phyloP scores from a whole-genome alignment of 2,113 vertebrate species.

The Lasiurus cinereus region DNA sequence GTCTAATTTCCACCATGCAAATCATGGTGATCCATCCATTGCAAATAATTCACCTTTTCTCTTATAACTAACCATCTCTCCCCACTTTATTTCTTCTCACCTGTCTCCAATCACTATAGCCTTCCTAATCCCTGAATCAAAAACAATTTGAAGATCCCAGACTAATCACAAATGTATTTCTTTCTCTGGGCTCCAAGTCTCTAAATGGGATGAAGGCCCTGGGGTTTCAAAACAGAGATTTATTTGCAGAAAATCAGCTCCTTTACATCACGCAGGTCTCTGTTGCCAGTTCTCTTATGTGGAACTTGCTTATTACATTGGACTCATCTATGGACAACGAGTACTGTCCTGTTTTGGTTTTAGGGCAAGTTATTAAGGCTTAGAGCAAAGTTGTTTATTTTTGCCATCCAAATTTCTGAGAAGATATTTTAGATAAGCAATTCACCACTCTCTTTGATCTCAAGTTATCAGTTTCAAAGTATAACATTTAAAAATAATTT shows the following conservation, averaged over 20 bases:
- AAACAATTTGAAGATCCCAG: neutral
- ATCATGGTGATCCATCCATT: neutral
- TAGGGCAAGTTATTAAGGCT: conserved; percentile 47
- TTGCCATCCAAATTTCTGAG: conserved; percentile 77
- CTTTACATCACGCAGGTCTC: neutral
- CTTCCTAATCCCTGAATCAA: conserved; percentile 11
- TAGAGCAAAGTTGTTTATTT: conserved; percentile 75
- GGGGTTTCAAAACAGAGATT: conserved; percentile 54
- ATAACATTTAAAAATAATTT: conserved; percentile 77
- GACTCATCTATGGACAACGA: neutral
- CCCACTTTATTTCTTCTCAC: neutral
- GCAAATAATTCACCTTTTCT: conserved; percentile 2
- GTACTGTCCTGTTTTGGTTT: conserved; percentile 53
- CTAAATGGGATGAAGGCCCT: neutral
- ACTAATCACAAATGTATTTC: neutral
- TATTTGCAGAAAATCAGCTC: conserved; percentile 7
- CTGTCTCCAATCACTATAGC: neutral
- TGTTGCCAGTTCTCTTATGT: neutral
- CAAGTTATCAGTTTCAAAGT: conserved; percentile 80
- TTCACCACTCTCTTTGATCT: conserved; percentile 77
- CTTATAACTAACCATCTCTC: conserved; percentile 1
- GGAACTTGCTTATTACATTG: neutral
- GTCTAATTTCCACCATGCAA: neutral
- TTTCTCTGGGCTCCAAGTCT: conserved; percentile 6
- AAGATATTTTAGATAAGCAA: conserved; percentile 77